phyloP scores from a whole-genome alignment of 2,888 invertebrate species.

The Aphidius colemani region DNA sequence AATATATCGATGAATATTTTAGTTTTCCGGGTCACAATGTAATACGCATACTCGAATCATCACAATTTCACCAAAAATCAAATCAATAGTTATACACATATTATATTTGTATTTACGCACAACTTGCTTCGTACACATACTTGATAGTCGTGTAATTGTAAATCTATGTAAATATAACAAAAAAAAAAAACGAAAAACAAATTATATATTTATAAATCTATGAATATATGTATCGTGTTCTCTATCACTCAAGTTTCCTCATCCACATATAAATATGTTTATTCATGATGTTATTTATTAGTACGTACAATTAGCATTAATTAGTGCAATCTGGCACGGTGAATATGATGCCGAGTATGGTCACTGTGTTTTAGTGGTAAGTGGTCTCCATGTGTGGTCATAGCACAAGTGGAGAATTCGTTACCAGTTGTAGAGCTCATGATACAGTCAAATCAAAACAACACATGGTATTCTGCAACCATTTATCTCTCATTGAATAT shows the following conservation, averaged over 20 bases:
- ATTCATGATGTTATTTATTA: conserved; percentile 56
- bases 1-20: conserved; percentile 54
- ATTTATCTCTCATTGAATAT: too few species aligned
- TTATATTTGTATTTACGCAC: conserved; percentile 31
- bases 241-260: conserved; percentile 27
- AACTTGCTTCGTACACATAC: conserved; percentile 12
- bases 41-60: conserved; percentile 8
- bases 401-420: conserved; percentile 6
- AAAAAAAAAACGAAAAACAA: background rate
- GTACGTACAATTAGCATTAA: conserved; percentile 57
- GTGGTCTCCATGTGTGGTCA: conserved; percentile 18
- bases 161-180: background rate
- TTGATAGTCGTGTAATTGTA: background rate
- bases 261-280: conserved; percentile 47
- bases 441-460: conserved; percentile 17
- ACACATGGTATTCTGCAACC: conserved; percentile 10
- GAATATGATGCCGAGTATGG: conserved; percentile 31
- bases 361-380: conserved; percentile 22
- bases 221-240: conserved; percentile 12
- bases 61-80: conserved; percentile 2
- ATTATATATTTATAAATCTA: background rate
- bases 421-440: conserved; percentile 8
- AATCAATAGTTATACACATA: conserved; percentile 21
- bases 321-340: conserved; percentile 52
- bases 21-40: conserved; percentile 26